phyloP scores from a whole-genome alignment of 1,140 invertebrate genomes.

The Caenorhabditis inopinata region DNA sequence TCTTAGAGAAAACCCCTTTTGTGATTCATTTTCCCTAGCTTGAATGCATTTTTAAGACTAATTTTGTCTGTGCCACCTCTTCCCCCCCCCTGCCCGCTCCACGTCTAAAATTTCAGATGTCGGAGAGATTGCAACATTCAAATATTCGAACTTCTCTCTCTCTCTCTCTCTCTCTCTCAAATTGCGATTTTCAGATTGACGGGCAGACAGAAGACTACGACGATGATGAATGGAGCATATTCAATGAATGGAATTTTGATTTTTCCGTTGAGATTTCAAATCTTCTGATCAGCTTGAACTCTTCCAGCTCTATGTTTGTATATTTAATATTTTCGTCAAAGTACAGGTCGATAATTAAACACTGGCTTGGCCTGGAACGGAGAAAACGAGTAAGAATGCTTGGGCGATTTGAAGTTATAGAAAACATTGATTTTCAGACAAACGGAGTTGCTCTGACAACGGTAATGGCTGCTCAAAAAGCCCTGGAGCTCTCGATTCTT shows the following conservation, averaged over 20 bases:
- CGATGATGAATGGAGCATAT: not conserved
- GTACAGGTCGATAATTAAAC: constrained; percentile 59
- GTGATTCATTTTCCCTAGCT: too few relatives aligned
- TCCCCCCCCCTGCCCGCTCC: too few relatives aligned
- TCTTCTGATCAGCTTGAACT: constrained; percentile 63
- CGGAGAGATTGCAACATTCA: too few relatives aligned
- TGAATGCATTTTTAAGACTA: too few relatives aligned
- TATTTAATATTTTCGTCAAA: constrained; percentile 60
- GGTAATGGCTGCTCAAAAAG: constrained; percentile 59
- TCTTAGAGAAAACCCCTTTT: too few relatives aligned
- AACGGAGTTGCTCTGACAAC: constrained; percentile 61
- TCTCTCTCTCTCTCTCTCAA: not conserved
- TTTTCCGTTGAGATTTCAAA: constrained; percentile 56
- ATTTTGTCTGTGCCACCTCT: too few relatives aligned
- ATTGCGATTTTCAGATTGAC: not conserved
- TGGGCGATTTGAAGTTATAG: not conserved
- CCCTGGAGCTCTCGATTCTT: constrained; percentile 59
- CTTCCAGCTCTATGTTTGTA: constrained; percentile 62
- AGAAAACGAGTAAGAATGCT: constrained; percentile 48
- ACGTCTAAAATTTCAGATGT: too few relatives aligned
- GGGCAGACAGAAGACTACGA: not conserved
- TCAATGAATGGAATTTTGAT: constrained; percentile 44
- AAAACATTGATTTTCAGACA: constrained; percentile 42
- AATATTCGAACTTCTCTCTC: too few relatives aligned
- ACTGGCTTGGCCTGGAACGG: constrained; percentile 58